These are phyloP conservation scores for Tipula unca DNA, from an alignment of 2,888 invertebrate genomes.

Conservation along the genomic window DNA sequence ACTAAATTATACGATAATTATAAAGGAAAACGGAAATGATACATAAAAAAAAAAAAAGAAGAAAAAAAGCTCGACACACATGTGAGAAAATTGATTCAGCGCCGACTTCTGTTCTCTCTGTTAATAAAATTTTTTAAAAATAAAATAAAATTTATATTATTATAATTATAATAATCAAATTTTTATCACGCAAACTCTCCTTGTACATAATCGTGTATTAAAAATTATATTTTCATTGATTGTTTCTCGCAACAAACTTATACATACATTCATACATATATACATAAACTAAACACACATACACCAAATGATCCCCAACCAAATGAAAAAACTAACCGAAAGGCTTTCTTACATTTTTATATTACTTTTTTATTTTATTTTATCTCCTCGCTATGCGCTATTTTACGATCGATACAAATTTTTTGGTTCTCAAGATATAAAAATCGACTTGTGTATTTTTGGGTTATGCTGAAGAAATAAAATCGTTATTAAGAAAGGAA, in stretches of 20 bases:
- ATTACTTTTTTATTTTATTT: neutral
- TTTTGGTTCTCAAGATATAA: constrained; percentile 17
- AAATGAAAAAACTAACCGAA: neutral
- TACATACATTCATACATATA: neutral
- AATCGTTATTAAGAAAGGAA: neutral
- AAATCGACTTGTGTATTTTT: neutral
- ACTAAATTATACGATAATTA: neutral
- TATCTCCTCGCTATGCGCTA: neutral
- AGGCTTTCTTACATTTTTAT: neutral
- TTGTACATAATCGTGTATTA: neutral
- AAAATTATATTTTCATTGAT: constrained; percentile 1
- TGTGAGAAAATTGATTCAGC: neutral
- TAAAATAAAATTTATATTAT: neutral
- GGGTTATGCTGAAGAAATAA: neutral
- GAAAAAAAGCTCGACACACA: neutral
- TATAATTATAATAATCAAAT: neutral
- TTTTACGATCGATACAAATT: constrained; percentile 14
- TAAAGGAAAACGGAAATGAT: neutral
- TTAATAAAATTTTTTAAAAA: neutral
- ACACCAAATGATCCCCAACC: neutral
- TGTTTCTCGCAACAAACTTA: neutral
- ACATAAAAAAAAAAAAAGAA: neutral
- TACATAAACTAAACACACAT: too few relatives aligned
- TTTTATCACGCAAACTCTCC: neutral
- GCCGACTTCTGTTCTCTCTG: neutral